phyloP scores from a whole-genome alignment of 2,888 invertebrate genomes.

The Drosophila nr. medialis region DNA sequence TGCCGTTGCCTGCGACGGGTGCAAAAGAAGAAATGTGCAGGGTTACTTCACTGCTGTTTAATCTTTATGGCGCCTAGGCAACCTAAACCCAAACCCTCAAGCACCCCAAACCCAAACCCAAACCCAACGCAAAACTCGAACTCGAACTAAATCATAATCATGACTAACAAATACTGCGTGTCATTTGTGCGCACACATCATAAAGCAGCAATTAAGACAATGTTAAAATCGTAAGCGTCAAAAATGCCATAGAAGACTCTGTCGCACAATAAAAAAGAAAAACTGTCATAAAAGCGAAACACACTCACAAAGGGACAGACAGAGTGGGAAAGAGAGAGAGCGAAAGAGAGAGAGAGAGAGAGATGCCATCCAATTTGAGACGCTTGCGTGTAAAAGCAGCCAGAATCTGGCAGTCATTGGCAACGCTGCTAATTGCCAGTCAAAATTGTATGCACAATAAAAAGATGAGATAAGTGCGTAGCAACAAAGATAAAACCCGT shows the following conservation, averaged over 20 bases:
- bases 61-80: slow-evolving; percentile 68
- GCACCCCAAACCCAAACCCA: neutral
- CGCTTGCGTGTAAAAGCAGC: slow-evolving; percentile 18
- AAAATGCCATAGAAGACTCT: slow-evolving; percentile 73
- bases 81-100: neutral
- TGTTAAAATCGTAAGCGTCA: slow-evolving; percentile 78
- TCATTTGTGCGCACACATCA: slow-evolving; percentile 76
- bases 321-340: neutral
- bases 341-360: neutral
- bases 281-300: slow-evolving; percentile 67
- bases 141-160: slow-evolving; percentile 72
- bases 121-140: slow-evolving; percentile 4
- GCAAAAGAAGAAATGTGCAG: slow-evolving; percentile 53
- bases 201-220: slow-evolving; percentile 80
- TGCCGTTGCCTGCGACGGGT: slow-evolving; percentile 37
- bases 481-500: slow-evolving; percentile 64
- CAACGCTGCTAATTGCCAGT: slow-evolving; percentile 78
- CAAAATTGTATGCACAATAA: slow-evolving; percentile 69
- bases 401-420: slow-evolving; percentile 64
- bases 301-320: slow-evolving; percentile 3
- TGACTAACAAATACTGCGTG: slow-evolving; percentile 69
- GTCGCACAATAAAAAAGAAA: slow-evolving; percentile 70
- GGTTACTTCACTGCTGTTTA: slow-evolving; percentile 64
- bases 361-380: slow-evolving; percentile 27
- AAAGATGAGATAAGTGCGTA: slow-evolving; percentile 76